Evolutionary conservation across 2,113 vertebrate species (phyloP).

Genomic region (Bambusicola thoracicus): DNA sequence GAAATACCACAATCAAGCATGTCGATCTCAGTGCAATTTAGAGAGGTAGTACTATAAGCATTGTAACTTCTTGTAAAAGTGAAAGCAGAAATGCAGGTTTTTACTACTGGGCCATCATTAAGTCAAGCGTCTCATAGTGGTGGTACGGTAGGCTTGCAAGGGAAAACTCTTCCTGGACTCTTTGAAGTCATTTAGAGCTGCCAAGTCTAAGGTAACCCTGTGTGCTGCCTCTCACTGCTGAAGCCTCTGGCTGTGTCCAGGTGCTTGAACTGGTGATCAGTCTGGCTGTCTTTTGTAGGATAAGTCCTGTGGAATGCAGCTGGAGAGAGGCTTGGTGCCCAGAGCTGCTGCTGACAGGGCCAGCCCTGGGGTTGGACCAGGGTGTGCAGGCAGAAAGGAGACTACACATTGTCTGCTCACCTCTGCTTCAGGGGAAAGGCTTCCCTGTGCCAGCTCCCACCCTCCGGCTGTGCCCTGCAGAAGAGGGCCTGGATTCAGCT

Average conservation of each 20-base stretch:
- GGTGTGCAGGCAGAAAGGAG: neutral
- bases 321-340: accelerated
- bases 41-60: accelerated
- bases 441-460: neutral
- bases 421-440: neutral
- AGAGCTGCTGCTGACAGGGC: neutral
- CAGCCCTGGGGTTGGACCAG: neutral
- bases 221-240: neutral
- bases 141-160: neutral
- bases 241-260: neutral
- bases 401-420: accelerated
- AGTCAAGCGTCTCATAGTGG: accelerated
- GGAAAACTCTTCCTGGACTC: neutral
- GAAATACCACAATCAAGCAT: neutral
- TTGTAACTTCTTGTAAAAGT: neutral
- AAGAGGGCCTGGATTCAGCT: neutral
- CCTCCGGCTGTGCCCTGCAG: accelerated
- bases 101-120: accelerated
- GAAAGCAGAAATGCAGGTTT: neutral
- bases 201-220: neutral
- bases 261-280: neutral
- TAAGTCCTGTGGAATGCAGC: neutral
- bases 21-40: neutral
- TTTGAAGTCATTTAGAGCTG: neutral
- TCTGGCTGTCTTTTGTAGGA: neutral